Evolutionary conservation across 2,888 invertebrate genomes (phyloP).

Genomic region (Anodontia alba): DNA sequence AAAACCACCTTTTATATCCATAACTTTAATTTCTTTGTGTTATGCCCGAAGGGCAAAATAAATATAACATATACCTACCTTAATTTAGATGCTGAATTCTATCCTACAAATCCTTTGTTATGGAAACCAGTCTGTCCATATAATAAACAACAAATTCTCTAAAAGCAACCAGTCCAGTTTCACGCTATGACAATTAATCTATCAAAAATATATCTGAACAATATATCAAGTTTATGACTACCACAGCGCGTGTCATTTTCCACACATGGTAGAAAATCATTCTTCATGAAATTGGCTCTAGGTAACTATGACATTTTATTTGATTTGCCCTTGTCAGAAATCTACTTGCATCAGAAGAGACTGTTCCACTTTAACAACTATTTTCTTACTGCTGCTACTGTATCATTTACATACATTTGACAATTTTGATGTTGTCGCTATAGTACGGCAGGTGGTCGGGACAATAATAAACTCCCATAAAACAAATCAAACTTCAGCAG

Average conservation of each 20-base stretch:
- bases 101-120: not conserved
- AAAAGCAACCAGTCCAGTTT: constrained; percentile 15
- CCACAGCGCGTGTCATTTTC: constrained; percentile 17
- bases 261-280: constrained; percentile 3
- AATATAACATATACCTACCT: not conserved
- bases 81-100: not conserved
- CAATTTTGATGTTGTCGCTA: constrained; percentile 51
- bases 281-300: not conserved
- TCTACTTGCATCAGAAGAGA: not conserved
- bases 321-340: not conserved
- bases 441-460: constrained; percentile 54
- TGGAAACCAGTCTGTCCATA: not conserved
- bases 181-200: constrained; percentile 12
- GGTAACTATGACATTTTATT: constrained; percentile 9
- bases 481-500: constrained; percentile 50
- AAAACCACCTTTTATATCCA: not conserved
- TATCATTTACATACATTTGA: constrained; percentile 68
- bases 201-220: constrained; percentile 14
- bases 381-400: not conserved
- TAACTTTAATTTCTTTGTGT: not conserved
- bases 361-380: not conserved
- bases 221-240: constrained; percentile 25
- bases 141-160: not conserved
- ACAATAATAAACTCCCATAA: constrained; percentile 57
- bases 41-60: not conserved